Percentiles rank a stretch among this genome's conserved stretches.
Conservation (phyloP, 2,113 vertebrate species). For the Mirounga angustirostris region DNA sequence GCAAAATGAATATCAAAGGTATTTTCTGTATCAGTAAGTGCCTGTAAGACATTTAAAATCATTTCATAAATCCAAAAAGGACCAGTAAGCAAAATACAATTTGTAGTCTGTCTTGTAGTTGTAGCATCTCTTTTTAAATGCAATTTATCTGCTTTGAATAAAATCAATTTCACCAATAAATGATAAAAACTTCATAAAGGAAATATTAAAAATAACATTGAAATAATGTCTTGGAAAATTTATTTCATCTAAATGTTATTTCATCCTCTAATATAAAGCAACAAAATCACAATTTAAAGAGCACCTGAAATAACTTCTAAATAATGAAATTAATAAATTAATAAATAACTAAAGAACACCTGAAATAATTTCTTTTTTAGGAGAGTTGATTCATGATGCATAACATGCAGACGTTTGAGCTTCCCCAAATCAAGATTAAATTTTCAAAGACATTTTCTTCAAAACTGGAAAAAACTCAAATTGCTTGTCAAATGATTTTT, state of each 20-base stretch:
- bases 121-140: conserved; percentile 52
- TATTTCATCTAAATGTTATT: conserved; percentile 6
- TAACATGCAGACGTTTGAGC: background rate
- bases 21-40: conserved; percentile 50
- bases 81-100: background rate
- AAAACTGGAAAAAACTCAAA: conserved; percentile 4
- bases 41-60: conserved; percentile 60
- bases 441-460: conserved; percentile 70
- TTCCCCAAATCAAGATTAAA: conserved; percentile 68
- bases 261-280: background rate
- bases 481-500: conserved; percentile 71
- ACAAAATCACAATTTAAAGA: background rate
- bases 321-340: too few relatives aligned
- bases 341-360: background rate
- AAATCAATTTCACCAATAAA: conserved; percentile 25
- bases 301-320: background rate
- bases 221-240: background rate
- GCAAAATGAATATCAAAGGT: conserved; percentile 24
- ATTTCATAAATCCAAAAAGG: conserved; percentile 48
- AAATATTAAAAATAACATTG: conserved; percentile 41
- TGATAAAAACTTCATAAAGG: background rate
- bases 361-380: background rate
- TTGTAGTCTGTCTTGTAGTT: background rate
- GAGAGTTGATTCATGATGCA: conserved; percentile 37
- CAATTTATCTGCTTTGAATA: conserved; percentile 14